These are phyloP conservation scores for Helogale parvula DNA, from an alignment of 2,113 vertebrate species.

Conservation along the genomic window DNA sequence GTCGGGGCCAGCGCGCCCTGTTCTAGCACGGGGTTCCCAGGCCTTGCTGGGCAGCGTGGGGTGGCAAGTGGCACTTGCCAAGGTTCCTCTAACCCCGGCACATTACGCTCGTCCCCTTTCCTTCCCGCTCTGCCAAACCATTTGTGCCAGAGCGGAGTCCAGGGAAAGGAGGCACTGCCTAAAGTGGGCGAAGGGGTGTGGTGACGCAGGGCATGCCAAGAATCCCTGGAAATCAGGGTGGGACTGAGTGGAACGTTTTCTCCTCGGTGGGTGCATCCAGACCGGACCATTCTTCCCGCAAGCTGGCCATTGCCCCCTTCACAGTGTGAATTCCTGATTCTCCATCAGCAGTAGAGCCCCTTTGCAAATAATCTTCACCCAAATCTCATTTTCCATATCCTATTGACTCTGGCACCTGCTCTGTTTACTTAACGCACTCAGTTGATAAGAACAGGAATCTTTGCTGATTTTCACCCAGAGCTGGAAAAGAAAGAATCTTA, in stretches of 20 bases:
- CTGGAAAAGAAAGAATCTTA: slow-evolving; percentile 40
- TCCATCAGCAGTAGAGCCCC: background rate
- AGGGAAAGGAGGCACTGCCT: background rate
- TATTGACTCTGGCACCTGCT: slow-evolving; percentile 61
- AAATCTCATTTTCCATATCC: slow-evolving; percentile 61
- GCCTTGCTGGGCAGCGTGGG: background rate
- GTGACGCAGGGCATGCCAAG: no score
- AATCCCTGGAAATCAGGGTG: no score
- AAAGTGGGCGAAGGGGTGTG: background rate
- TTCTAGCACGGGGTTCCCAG: background rate
- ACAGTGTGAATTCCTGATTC: background rate
- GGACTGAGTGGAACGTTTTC: background rate
- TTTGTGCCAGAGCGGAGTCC: background rate
- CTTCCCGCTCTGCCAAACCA: background rate
- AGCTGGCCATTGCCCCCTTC: background rate
- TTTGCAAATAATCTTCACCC: slow-evolving; percentile 52
- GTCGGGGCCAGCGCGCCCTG: background rate
- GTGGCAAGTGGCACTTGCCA: background rate
- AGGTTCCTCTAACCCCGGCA: background rate
- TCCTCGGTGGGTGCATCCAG: background rate
- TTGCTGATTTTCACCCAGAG: slow-evolving; percentile 55
- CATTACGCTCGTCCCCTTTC: background rate
- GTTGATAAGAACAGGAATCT: slow-evolving; percentile 68
- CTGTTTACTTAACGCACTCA: slow-evolving; percentile 62
- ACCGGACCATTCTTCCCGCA: background rate